These are phyloP conservation scores for Drosophila sordidapex DNA, from an alignment of 2,888 invertebrate species.

Conservation along the genomic window DNA sequence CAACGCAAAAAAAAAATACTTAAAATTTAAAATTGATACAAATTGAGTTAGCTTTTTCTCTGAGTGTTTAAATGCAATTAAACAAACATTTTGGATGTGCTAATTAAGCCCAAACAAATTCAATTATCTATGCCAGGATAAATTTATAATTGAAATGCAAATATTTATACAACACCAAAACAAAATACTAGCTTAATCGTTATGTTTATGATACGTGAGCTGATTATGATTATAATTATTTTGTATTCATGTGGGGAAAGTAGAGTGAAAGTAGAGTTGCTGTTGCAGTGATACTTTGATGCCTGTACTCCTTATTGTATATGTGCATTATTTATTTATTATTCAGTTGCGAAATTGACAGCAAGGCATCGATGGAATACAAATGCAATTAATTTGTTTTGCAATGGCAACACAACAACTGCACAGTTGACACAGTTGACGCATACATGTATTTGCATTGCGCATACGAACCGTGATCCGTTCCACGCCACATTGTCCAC, in stretches of 20 bases:
- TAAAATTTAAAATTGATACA: background rate
- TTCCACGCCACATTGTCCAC: background rate
- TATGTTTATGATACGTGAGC: background rate
- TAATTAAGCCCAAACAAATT: slow-evolving; percentile 2
- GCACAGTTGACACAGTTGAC: background rate
- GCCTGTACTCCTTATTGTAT: background rate
- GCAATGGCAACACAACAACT: background rate
- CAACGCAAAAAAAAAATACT: background rate
- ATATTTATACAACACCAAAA: background rate
- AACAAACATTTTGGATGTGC: background rate
- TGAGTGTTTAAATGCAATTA: background rate
- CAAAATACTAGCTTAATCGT: background rate
- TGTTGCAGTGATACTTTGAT: background rate
- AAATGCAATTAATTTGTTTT: slow-evolving; percentile 48
- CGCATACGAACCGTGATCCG: slow-evolving; percentile 11
- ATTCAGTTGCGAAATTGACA: slow-evolving; percentile 7
- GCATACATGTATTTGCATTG: slow-evolving; percentile 15
- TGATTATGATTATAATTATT: background rate
- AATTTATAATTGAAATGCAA: slow-evolving; percentile 1
- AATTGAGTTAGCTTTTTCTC: background rate
- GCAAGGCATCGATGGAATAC: slow-evolving; percentile 4
- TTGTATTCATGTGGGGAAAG: background rate
- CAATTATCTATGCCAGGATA: background rate
- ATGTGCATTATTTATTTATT: slow-evolving; percentile 16
- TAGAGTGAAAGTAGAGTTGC: background rate